These are phyloP conservation scores for Drosophila sturtevanti DNA, from an alignment of 1,140 invertebrate species.

Conservation along the genomic window DNA sequence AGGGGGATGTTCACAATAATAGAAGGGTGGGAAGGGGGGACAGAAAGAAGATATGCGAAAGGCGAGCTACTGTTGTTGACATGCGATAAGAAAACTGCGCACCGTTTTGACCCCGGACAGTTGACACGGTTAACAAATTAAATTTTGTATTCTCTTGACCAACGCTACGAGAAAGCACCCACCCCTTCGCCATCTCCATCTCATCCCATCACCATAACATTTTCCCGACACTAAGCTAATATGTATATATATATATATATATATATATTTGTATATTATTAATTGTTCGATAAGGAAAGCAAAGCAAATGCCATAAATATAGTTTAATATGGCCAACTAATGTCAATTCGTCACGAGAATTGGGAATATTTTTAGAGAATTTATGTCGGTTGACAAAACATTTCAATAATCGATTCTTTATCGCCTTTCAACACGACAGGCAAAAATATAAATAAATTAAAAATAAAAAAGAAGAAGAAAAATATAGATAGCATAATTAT, in stretches of 20 bases:
- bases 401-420: constrained; percentile 73
- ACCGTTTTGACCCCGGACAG: constrained; percentile 43
- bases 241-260: neutral
- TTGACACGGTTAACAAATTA: constrained; percentile 55
- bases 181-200: neutral
- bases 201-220: neutral
- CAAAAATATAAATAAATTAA: constrained; percentile 60
- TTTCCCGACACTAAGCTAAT: neutral
- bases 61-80: constrained; percentile 46
- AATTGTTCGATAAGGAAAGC: constrained; percentile 56
- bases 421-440: constrained; percentile 68
- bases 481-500: constrained; percentile 48
- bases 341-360: constrained; percentile 54
- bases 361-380: constrained; percentile 37
- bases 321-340: constrained; percentile 43
- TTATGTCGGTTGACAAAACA: constrained; percentile 57
- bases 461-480: neutral
- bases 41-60: neutral
- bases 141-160: constrained; percentile 47
- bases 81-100: constrained; percentile 72
- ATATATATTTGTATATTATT: constrained; percentile 33
- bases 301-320: constrained; percentile 57
- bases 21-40: neutral
- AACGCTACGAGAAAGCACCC: neutral
- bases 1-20: neutral